A percentile compares a stretch with the other conserved stretches of the same genome.
phyloP scores from a whole-genome alignment of 2,888 invertebrate species.

The Phorcus lineatus region DNA sequence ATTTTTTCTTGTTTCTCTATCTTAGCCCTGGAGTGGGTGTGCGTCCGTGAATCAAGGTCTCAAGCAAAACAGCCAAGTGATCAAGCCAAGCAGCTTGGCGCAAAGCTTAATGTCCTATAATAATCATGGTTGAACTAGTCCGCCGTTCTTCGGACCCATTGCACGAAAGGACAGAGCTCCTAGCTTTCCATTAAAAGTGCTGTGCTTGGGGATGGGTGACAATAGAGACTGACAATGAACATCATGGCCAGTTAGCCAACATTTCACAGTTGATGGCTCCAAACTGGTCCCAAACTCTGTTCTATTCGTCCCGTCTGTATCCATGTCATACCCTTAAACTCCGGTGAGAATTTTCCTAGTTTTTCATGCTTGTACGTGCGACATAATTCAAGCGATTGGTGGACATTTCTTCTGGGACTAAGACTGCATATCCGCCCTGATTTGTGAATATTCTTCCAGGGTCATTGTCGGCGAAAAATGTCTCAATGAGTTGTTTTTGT shows the following conservation, averaged over 20 bases:
- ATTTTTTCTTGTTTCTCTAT: constrained; percentile 14
- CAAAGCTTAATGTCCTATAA: constrained; percentile 25
- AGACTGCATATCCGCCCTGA: not conserved
- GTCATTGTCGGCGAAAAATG: not conserved
- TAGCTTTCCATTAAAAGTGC: constrained; percentile 27
- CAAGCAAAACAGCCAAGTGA: constrained; percentile 22
- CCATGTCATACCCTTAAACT: constrained; percentile 4
- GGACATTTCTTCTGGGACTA: constrained; percentile 14
- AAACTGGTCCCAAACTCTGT: not conserved
- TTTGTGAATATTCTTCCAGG: not conserved
- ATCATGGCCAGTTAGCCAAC: constrained; percentile 27
- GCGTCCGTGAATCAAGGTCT: constrained; percentile 1
- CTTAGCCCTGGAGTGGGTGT: not conserved
- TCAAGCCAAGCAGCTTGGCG: constrained; percentile 16
- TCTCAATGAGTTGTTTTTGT: not conserved
- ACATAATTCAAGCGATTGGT: not conserved
- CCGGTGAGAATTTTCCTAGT: constrained; percentile 6
- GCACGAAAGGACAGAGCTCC: constrained; percentile 7
- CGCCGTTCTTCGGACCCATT: constrained; percentile 4
- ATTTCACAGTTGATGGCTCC: constrained; percentile 29
- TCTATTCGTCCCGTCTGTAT: constrained; percentile 12
- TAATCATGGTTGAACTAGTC: constrained; percentile 8
- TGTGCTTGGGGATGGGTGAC: constrained; percentile 27
- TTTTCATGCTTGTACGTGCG: constrained; percentile 17
- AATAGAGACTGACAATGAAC: constrained; percentile 26